A percentile compares a stretch with the other conserved stretches of the same genome.
These are phyloP conservation scores for Chouioia cunea DNA, from an alignment of 2,888 invertebrate genomes.

Conservation along the genomic window DNA sequence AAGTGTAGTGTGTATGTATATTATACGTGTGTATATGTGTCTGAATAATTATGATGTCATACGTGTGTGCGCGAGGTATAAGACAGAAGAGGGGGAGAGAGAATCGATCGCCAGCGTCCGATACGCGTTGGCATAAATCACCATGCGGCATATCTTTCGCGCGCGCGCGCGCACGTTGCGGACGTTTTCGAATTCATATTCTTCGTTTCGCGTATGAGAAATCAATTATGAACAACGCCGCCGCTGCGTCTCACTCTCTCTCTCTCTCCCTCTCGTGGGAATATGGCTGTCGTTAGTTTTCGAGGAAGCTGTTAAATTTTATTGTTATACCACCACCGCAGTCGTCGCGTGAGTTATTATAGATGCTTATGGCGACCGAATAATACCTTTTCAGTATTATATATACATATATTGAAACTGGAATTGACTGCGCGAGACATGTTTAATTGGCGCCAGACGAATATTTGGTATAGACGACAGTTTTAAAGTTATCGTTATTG, in stretches of 20 bases:
- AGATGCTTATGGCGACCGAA: neutral
- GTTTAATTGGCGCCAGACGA: slow-evolving; percentile 39
- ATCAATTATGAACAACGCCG: slow-evolving; percentile 33
- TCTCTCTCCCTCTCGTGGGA: slow-evolving; percentile 21
- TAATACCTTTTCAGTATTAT: no score
- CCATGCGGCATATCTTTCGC: neutral
- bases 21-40: neutral
- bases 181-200: slow-evolving; percentile 9
- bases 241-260: neutral
- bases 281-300: slow-evolving; percentile 20
- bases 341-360: slow-evolving; percentile 31
- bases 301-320: slow-evolving; percentile 48
- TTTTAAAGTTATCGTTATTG: slow-evolving; percentile 32
- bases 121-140: slow-evolving; percentile 34
- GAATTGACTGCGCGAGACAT: slow-evolving; percentile 6
- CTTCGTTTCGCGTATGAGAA: slow-evolving; percentile 32
- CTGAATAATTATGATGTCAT: slow-evolving; percentile 46
- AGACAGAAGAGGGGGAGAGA: neutral
- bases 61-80: neutral
- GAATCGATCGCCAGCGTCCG: slow-evolving; percentile 32
- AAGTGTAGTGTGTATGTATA: no score
- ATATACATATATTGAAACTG: no score
- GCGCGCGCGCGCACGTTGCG: neutral
- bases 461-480: neutral
- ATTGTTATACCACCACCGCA: slow-evolving; percentile 33